These are phyloP conservation scores for Mareca penelope DNA, from an alignment of 2,797 vertebrate species.

Conservation along the genomic window DNA sequence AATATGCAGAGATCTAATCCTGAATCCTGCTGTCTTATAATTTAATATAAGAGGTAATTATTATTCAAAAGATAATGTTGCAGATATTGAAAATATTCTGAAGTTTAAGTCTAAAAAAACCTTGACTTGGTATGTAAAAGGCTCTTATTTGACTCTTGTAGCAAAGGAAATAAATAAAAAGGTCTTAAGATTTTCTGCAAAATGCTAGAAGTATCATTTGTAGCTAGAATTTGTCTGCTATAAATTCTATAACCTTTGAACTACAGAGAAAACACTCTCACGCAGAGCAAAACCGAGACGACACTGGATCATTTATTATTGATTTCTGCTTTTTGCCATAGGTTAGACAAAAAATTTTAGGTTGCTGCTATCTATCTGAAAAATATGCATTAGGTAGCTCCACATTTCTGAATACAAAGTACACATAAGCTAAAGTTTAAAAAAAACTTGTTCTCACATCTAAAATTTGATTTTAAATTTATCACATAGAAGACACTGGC, in stretches of 20 bases:
- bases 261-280: slow-evolving; percentile 2
- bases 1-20: slow-evolving; percentile 83
- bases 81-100: slow-evolving; percentile 82
- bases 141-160: slow-evolving; percentile 50
- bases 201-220: slow-evolving; percentile 47
- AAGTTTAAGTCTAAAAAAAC: slow-evolving; percentile 74
- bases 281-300: background rate
- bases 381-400: background rate
- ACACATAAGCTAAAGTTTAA: background rate
- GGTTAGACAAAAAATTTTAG: slow-evolving; percentile 14
- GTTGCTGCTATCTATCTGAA: background rate
- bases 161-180: slow-evolving; percentile 64
- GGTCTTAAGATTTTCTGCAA: slow-evolving; percentile 64
- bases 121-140: slow-evolving; percentile 36
- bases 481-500: background rate
- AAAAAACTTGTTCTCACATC: background rate
- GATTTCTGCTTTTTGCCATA: slow-evolving; percentile 28
- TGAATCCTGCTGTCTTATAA: slow-evolving; percentile 83
- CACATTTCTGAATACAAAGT: background rate
- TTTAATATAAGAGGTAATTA: slow-evolving; percentile 84
- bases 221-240: slow-evolving; percentile 57
- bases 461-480: background rate
- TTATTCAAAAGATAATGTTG: slow-evolving; percentile 83
- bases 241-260: slow-evolving; percentile 59
- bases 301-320: background rate